phyloP scores from a whole-genome alignment of 2,113 vertebrate genomes.

The Recurvirostra avosetta region DNA sequence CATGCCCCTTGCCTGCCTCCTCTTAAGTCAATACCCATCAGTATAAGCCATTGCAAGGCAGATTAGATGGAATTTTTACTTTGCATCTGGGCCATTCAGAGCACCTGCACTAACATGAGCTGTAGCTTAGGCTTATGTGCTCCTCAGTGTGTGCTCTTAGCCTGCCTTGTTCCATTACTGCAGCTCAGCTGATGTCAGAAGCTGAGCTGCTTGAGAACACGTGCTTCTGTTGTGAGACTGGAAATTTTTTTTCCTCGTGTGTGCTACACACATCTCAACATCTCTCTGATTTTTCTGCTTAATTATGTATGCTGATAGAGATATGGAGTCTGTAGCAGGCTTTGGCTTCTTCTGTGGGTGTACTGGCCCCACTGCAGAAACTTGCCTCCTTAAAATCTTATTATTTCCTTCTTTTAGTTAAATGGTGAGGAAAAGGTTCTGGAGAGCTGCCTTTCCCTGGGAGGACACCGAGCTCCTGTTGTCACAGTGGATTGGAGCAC shows the following conservation, averaged over 20 bases:
- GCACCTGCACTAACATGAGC: not conserved
- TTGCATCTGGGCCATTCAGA: not conserved
- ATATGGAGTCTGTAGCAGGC: not conserved
- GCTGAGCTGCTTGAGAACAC: not conserved
- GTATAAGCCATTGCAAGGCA: not conserved
- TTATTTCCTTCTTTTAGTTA: conserved; percentile 73
- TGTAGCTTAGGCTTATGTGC: not conserved
- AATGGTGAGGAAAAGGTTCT: conserved; percentile 81
- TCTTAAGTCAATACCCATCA: not conserved
- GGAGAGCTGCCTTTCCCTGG: conserved; percentile 87
- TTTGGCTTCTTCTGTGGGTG: not conserved
- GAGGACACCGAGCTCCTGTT: conserved; percentile 92
- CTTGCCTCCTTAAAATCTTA: not conserved
- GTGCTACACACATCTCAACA: not conserved
- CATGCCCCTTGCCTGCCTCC: not conserved
- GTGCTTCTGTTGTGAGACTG: not conserved
- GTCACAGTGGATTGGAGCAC: conserved; percentile 97
- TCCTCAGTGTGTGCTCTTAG: not conserved
- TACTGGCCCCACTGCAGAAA: not conserved
- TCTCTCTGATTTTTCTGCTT: not conserved
- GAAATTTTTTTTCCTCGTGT: not conserved
- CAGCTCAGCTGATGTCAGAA: not conserved
- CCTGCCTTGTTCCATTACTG: not conserved
- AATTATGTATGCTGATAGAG: no score
- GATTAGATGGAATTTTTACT: not conserved